phyloP scores from a whole-genome alignment of 2,888 invertebrate species.

The Rhorus exstirpatorius region DNA sequence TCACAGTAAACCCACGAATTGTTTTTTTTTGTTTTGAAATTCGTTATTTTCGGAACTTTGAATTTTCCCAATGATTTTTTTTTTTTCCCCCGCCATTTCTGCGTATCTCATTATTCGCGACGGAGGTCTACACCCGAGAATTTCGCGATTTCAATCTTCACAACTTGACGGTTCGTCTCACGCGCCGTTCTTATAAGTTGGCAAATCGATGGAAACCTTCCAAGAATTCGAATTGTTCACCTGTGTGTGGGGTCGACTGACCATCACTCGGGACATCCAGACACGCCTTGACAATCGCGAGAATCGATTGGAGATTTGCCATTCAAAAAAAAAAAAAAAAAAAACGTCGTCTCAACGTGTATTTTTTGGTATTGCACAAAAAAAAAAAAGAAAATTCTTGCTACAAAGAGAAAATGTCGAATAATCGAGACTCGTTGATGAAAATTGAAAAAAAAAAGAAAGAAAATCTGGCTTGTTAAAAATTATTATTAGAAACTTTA shows the following conservation, averaged over 20 bases:
- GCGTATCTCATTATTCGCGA: conserved; percentile 18
- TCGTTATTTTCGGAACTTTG: no score
- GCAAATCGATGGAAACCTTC: conserved; percentile 48
- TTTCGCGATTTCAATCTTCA: conserved; percentile 47
- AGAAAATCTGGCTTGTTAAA: no score
- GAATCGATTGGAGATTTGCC: conserved; percentile 27
- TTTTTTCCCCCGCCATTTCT: no score
- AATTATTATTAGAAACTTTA: no score
- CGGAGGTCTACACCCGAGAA: conserved; percentile 18
- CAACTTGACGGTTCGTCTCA: conserved; percentile 34
- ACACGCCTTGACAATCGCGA: conserved; percentile 36
- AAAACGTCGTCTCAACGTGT: neutral
- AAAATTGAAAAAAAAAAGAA: neutral
- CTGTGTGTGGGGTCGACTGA: conserved; percentile 15
- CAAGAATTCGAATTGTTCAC: conserved; percentile 51
- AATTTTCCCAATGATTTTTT: no score
- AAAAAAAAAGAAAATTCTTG: neutral
- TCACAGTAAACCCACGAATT: neutral
- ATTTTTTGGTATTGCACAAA: neutral
- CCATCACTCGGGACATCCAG: conserved; percentile 13
- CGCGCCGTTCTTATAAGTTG: conserved; percentile 18
- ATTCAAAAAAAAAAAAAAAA: neutral
- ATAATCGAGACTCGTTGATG: neutral
- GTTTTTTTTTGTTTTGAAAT: neutral
- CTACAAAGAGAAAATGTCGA: neutral